phyloP scores from a whole-genome alignment of 2,888 invertebrate genomes.

The Euspilapteryx auroguttella region DNA sequence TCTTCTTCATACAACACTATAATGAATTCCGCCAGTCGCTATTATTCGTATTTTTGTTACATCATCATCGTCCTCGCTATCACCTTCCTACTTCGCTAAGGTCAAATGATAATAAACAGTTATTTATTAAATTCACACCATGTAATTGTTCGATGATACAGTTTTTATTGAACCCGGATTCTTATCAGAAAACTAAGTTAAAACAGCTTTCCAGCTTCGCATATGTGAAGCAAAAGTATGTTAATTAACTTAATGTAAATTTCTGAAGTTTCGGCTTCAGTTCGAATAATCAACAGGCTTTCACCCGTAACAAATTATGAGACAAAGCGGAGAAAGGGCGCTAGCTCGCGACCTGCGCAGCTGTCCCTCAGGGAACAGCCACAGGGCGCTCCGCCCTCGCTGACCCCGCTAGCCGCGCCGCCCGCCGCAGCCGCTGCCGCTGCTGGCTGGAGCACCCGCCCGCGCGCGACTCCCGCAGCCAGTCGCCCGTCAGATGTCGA shows the following conservation, averaged over 20 bases:
- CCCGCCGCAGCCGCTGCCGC: constrained; percentile 6
- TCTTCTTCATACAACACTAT: neutral
- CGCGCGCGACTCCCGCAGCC: constrained; percentile 11
- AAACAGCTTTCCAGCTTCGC: no score
- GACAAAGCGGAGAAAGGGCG: constrained; percentile 36
- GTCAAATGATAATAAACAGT: constrained; percentile 2
- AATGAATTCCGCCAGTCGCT: neutral
- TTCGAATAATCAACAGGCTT: constrained; percentile 20
- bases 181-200: no score
- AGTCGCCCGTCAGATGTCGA: constrained; percentile 47
- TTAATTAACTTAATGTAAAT: neutral
- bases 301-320: constrained; percentile 22
- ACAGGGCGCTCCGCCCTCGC: constrained; percentile 40
- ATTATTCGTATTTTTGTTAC: constrained; percentile 2
- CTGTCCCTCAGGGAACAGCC: constrained; percentile 44
- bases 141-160: constrained; percentile 1
- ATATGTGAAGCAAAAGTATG: no score
- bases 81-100: constrained; percentile 7
- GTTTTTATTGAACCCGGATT: no score
- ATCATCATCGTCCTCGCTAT: constrained; percentile 6
- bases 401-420: constrained; percentile 28
- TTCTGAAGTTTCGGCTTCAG: constrained; percentile 2
- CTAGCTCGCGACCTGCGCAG: constrained; percentile 27
- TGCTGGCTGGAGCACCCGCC: constrained; percentile 7
- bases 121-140: constrained; percentile 2